Evolutionary conservation across 2,113 vertebrate species (phyloP).

Genomic region (Ciconia maguari): DNA sequence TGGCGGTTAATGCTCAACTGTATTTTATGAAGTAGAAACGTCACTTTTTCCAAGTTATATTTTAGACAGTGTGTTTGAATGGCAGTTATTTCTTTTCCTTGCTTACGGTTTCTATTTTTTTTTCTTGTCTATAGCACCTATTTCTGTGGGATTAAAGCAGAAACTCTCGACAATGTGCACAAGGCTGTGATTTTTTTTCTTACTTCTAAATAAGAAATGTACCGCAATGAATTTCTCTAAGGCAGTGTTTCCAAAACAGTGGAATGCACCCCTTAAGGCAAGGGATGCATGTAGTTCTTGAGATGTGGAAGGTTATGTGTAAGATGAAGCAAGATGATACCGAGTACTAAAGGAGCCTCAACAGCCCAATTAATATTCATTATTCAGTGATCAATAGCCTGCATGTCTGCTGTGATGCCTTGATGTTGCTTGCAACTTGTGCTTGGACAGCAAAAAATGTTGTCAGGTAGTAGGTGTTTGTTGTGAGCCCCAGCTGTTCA

Average conservation of each 20-base stretch:
- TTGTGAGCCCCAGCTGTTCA: background rate
- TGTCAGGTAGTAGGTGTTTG: background rate
- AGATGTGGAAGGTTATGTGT: background rate
- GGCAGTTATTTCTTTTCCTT: background rate
- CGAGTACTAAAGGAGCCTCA: background rate
- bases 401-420: background rate
- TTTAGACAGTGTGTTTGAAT: background rate
- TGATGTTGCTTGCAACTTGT: background rate
- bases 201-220: background rate
- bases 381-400: background rate
- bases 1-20: background rate
- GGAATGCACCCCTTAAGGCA: background rate
- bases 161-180: background rate
- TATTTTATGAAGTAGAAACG: background rate
- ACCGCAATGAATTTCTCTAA: background rate
- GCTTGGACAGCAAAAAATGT: background rate
- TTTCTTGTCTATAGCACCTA: background rate
- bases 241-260: background rate
- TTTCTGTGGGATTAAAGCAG: background rate
- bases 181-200: background rate
- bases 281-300: background rate
- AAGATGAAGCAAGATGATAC: background rate
- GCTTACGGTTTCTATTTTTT: background rate
- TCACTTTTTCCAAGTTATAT: background rate
- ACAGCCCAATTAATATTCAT: background rate